Base-by-base conservation (phyloP, 2,113 vertebrate genomes). In the Verasper variegatus region DNA sequence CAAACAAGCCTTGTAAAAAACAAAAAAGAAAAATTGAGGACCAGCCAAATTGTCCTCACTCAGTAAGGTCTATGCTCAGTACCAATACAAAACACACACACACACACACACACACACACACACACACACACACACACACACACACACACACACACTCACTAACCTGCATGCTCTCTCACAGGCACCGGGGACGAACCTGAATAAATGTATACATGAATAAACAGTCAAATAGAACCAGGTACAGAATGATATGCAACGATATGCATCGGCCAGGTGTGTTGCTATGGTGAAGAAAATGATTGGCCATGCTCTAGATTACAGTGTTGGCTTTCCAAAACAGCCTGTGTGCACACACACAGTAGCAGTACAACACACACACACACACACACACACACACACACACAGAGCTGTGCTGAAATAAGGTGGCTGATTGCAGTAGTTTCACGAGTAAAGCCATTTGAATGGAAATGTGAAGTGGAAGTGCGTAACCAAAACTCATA, bases 391-490 rank as follows among this genome's bases (percentile, higher is more conserved):
- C 27, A 71, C 80, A 57, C 76, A 71, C 76, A 31, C 65, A 57
- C 52, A 68, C 76, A 65, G 1, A 23, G 85, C 72, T 82, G 59
- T 65, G 82, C 83, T 89, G 85, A 90, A 90, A 89, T 89, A 86
- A 89, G 87, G 74, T 69, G 73, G 67, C 81, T 89, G 90, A 92
- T 92, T 91, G 85, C 82, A 69, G 81, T 86, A 85, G 81, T 90
- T 92, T 90, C 84, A 87, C 42, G 64, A 72, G 67, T 87, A 81
- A 90, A 89, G 81, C 83, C 72, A 91, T 94, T 91, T 92, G 86
- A 92, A 93, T 92, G 86, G 85, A 91, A 90, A 91, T 93, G 76
- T 24, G 74, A 88, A 83, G 80, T 85, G 78, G 77, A 88, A 91
- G 83, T 86, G 81, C 80, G 86, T 91, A 82, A 89, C 78, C 72